phyloP scores from a whole-genome alignment of 2,797 vertebrate genomes.

The Florisuga fusca region DNA sequence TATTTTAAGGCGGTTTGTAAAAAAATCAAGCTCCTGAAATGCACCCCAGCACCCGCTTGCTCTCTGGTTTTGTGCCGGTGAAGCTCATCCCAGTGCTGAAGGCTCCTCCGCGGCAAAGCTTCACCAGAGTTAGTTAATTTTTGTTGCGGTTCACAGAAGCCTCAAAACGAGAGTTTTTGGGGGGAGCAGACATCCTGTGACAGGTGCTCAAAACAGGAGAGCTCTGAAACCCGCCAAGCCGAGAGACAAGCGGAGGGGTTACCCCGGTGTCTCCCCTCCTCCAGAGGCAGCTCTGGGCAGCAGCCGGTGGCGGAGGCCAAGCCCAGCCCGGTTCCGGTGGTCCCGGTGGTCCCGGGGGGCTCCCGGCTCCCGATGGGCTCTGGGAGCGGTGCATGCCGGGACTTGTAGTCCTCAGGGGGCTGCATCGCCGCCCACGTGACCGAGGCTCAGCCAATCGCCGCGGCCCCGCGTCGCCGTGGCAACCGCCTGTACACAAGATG shows the following conservation, averaged over 20 bases:
- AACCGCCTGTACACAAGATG: conserved; percentile 17
- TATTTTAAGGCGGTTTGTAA: rapidly evolving
- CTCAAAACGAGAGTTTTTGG: rapidly evolving
- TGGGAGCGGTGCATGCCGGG: background rate
- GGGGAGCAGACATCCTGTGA: background rate
- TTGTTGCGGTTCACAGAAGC: rapidly evolving
- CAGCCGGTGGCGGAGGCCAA: background rate
- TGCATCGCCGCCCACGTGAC: rapidly evolving
- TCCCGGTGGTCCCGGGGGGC: too few relatives aligned
- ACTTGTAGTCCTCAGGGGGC: rapidly evolving
- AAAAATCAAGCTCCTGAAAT: rapidly evolving
- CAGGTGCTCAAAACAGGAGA: rapidly evolving
- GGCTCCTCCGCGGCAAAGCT: background rate
- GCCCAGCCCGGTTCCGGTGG: background rate
- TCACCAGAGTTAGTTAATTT: background rate
- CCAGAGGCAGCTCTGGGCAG: background rate
- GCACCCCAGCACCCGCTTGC: rapidly evolving
- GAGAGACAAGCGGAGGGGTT: too few relatives aligned
- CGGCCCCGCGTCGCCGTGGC: rapidly evolving
- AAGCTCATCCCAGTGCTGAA: rapidly evolving
- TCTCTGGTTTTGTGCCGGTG: background rate
- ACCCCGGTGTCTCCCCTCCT: background rate
- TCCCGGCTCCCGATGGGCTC: too few relatives aligned
- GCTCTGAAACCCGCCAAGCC: rapidly evolving
- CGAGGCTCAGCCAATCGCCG: background rate